Evolutionary conservation across 2,888 invertebrate genomes (phyloP).

Genomic region (Phoenoteleia sp.): DNA sequence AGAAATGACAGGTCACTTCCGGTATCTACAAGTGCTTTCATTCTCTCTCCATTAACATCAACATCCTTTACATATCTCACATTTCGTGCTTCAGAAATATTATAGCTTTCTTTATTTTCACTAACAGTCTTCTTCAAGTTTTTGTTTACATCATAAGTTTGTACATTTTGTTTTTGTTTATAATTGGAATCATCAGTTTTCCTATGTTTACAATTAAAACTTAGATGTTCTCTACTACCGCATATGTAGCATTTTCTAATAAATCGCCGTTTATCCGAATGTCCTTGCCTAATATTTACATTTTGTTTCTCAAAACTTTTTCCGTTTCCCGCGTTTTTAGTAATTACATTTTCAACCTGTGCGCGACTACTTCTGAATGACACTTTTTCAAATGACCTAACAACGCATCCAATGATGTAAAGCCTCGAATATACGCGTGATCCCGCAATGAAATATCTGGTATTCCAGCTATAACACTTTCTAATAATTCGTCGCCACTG

Average conservation of each 20-base stretch:
- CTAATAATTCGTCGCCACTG: too few species aligned
- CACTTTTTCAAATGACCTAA: neutral
- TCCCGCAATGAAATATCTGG: too few species aligned
- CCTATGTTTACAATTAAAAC: constrained; percentile 3
- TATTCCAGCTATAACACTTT: too few species aligned
- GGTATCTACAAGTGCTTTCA: too few species aligned
- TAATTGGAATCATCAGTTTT: neutral
- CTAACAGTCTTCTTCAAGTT: neutral
- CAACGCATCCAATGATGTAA: too few species aligned
- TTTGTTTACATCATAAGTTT: neutral
- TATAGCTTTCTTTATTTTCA: neutral
- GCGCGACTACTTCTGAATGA: neutral
- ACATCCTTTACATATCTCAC: too few species aligned
- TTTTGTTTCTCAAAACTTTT: neutral
- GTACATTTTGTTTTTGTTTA: neutral
- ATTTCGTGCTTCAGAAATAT: neutral
- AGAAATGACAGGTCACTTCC: neutral
- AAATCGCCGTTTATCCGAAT: neutral
- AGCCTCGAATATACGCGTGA: too few species aligned
- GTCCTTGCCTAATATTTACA: neutral
- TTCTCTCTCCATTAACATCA: too few species aligned
- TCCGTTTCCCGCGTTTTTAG: too few species aligned
- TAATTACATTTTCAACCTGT: too few species aligned
- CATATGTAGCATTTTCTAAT: neutral
- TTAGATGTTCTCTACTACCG: neutral